Base-by-base conservation (phyloP, 2,888 invertebrate genomes). In the Plebejus melissa region DNA sequence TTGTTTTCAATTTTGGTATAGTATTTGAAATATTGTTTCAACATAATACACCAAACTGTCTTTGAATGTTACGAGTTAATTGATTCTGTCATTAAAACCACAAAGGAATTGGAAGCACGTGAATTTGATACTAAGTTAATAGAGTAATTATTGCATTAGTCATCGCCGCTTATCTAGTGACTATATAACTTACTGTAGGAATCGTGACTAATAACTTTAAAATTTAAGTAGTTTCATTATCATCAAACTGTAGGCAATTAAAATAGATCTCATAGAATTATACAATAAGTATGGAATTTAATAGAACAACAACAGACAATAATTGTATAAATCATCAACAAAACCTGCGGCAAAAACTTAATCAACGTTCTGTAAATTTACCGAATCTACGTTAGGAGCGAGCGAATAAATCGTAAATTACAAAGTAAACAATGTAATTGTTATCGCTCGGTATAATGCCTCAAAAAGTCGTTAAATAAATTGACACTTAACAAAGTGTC, bases 371-470 rank as follows among this genome's bases (percentile, higher is more conserved):
- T 32, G 65, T 65, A 13, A 32, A 65, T 65, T 65, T 32, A 65
- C 65, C 65, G 5, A 36, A 65, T 32, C 13, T 65, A 16, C 32
- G 65, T 65, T 6, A 65, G 0, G 32, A 65, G 4, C 65, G 5
- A 32, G 65, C 65, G 65, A 32, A 65, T 65, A 65, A 75, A 76
- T 74, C 54, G 74, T 76, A 54, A 71, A 75, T 76, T 74, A 76
- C 74, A 74, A n/a, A 71, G 41, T 58, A 69, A 74, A 54, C 69
- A 71, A 11, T n/a, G 46, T 71, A 28, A 71, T 71, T 71, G 71
- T 71, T 71, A 71, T 41, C 38, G 70, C 22, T 70, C 71, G 36
- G 38, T 41, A 65, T 65, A 65, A 65, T 65, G 65, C 65, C 65
- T 65, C 65, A 36, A 65, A 65, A 65, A 65, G 32, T 36, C 65